A percentile compares a stretch with the other conserved stretches of the same genome.
Conservation (phyloP, 2,797 vertebrate genomes). For the Peromyscus nudipes region DNA sequence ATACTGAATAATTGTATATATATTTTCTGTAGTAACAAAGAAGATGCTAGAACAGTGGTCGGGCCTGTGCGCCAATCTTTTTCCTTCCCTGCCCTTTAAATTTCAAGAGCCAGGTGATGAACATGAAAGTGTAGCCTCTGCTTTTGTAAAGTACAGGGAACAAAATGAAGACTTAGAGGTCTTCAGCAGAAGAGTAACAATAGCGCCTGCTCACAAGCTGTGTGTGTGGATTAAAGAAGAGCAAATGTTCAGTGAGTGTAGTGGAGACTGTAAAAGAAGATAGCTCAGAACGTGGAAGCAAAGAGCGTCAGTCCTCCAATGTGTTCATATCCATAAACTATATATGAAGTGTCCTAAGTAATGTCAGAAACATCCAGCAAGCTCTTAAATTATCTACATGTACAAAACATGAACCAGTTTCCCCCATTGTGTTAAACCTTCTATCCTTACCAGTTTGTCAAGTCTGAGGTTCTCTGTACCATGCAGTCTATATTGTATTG, state of each 20-base stretch:
- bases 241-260: background rate
- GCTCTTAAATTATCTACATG: background rate
- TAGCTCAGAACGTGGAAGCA: background rate
- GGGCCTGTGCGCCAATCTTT: background rate
- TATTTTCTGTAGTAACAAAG: background rate
- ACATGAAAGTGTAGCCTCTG: background rate
- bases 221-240: slow-evolving; percentile 6
- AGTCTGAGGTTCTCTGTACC: background rate
- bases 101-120: slow-evolving; percentile 29
- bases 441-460: background rate
- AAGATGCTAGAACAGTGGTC: background rate
- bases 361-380: slow-evolving; percentile 59
- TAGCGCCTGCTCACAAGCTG: background rate
- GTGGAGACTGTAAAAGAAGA: fast-evolving
- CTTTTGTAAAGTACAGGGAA: background rate
- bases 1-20: background rate
- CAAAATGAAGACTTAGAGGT: background rate
- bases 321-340: background rate
- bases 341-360: background rate
- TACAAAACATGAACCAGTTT: slow-evolving; percentile 36
- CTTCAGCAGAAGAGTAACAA: background rate
- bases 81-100: slow-evolving; percentile 21
- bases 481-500: background rate
- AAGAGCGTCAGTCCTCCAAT: background rate
- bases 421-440: background rate